A percentile compares a stretch with the other conserved stretches of the same genome.
Evolutionary conservation across 2,113 vertebrate genomes (phyloP).

Genomic region (Melospiza georgiana): DNA sequence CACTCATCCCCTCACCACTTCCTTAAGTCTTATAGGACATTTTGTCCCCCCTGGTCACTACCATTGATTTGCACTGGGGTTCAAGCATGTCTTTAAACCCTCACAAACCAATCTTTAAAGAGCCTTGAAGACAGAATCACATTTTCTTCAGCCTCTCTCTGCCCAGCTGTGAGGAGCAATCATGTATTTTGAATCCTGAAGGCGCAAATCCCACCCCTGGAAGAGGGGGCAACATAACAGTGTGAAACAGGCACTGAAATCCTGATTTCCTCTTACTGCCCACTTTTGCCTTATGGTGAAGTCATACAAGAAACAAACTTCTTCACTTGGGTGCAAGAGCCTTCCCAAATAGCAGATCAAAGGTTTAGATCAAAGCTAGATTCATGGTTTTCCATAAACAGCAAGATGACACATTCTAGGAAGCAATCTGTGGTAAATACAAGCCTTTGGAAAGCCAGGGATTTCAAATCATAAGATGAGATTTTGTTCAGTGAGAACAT

Average conservation of each 20-base stretch:
- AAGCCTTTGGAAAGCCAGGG: neutral
- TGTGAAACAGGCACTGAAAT: neutral
- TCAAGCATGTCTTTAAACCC: neutral
- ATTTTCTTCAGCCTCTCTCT: neutral
- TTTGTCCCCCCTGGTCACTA: neutral
- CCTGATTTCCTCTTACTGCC: neutral
- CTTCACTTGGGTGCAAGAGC: neutral
- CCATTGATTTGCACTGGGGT: neutral
- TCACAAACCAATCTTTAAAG: neutral
- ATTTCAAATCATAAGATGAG: neutral
- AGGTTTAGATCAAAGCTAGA: neutral
- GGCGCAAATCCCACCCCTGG: neutral
- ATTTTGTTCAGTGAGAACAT: neutral
- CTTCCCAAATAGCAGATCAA: rapidly evolving
- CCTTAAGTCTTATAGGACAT: neutral
- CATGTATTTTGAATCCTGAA: neutral
- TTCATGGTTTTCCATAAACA: neutral
- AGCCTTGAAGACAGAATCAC: neutral
- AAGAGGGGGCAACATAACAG: rapidly evolving
- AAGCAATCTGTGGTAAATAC: neutral
- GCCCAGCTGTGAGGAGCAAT: no score
- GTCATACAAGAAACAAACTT: neutral
- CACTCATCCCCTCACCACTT: neutral
- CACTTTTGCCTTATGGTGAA: neutral
- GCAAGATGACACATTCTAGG: neutral